These are phyloP conservation scores for Ditylenchus dipsaci DNA, from an alignment of 1,140 invertebrate genomes.

Conservation along the genomic window DNA sequence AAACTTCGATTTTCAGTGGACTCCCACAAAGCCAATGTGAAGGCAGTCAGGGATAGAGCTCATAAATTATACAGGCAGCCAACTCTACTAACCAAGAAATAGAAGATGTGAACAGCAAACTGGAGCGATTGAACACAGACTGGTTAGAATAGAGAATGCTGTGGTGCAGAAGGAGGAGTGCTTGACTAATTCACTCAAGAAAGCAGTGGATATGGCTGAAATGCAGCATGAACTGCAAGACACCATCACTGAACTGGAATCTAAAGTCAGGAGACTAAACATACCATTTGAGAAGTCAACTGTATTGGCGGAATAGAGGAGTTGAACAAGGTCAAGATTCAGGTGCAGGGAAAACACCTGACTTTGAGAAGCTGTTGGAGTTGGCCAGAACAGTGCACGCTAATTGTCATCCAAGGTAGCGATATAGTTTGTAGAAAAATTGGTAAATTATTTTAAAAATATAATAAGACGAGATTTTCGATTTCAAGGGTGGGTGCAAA, in stretches of 20 bases:
- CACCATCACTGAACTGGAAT: conserved; percentile 19
- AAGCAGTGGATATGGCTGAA: conserved; percentile 33
- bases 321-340: conserved; percentile 4
- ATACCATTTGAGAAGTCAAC: conserved; percentile 21
- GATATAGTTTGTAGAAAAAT: no score
- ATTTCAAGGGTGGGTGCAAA: no score
- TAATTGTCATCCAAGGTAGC: conserved; percentile 24
- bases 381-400: conserved; percentile 30
- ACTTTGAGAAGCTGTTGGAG: conserved; percentile 30
- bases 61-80: conserved; percentile 30
- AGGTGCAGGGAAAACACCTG: conserved; percentile 16
- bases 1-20: background rate
- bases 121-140: conserved; percentile 12
- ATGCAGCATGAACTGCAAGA: conserved; percentile 24
- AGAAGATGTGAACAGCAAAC: conserved; percentile 38
- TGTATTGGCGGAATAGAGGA: conserved; percentile 28
- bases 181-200: conserved; percentile 27
- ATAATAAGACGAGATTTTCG: no score
- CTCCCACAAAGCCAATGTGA: background rate
- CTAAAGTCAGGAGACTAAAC: conserved; percentile 18
- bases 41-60: conserved; percentile 45
- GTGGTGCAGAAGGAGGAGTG: conserved; percentile 9
- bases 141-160: conserved; percentile 40
- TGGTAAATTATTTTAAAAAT: no score
- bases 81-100: conserved; percentile 35